Conservation (phyloP, 2,797 vertebrate genomes). For the Myiotriccus ornatus region DNA sequence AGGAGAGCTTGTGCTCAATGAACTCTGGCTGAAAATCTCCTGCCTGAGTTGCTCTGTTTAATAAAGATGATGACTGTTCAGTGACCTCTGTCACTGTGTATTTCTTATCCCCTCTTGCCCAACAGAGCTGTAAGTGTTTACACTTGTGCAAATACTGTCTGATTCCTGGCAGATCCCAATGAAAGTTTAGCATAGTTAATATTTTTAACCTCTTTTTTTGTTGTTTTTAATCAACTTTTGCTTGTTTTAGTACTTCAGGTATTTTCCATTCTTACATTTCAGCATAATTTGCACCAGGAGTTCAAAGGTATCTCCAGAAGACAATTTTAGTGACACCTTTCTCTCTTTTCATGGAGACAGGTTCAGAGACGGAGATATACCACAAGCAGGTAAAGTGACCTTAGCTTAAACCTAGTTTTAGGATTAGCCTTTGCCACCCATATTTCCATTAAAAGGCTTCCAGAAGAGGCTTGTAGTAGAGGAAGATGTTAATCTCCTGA, state of each 20-base stretch:
- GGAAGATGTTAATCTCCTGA: not conserved
- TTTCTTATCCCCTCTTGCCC: not conserved
- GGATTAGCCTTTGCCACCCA: not conserved
- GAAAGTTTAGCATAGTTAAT: not conserved
- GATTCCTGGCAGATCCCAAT: not conserved
- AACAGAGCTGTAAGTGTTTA: slow-evolving; percentile 4
- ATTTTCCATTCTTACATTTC: not conserved
- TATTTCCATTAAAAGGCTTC: not conserved
- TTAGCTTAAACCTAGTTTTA: not conserved
- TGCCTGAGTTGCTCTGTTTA: not conserved
- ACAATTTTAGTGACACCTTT: not conserved
- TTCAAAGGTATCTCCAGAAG: not conserved
- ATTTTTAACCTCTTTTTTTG: not conserved
- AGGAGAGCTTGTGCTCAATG: not conserved
- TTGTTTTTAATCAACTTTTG: not conserved
- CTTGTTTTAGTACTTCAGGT: not conserved
- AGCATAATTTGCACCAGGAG: not conserved
- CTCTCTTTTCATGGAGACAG: not conserved
- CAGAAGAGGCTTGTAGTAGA: not conserved
- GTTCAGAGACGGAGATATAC: not conserved
- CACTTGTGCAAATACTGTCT: slow-evolving; percentile 37
- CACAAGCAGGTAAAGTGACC: not conserved
- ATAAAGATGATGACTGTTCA: not conserved
- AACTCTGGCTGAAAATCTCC: not conserved
- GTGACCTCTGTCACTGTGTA: not conserved